A percentile compares a stretch with the other conserved stretches of the same genome.
Conservation (phyloP, 2,888 invertebrate genomes). For the Diplazon laetatorius region DNA sequence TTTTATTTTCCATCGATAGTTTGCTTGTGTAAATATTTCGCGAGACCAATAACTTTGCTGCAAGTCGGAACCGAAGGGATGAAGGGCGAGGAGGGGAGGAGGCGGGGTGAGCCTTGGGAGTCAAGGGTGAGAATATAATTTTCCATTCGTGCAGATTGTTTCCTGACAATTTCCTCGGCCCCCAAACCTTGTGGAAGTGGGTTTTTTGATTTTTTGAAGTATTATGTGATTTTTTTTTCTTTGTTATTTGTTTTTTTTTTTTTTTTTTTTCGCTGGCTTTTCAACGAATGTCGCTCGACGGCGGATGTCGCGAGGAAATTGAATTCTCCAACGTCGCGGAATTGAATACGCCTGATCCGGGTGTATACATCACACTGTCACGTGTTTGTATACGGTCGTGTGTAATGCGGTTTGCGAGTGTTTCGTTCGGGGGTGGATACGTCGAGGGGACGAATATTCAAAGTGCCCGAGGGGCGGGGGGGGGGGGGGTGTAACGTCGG, state of each 20-base stretch:
- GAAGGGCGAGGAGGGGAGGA: not conserved
- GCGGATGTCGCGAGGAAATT: conserved; percentile 52
- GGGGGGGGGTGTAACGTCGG: not conserved
- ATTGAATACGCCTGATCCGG: conserved; percentile 53
- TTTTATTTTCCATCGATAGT: too few species aligned
- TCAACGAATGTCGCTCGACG: conserved; percentile 12
- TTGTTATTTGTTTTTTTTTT: too few species aligned
- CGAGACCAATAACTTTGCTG: too few species aligned
- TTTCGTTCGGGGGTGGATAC: conserved; percentile 6
- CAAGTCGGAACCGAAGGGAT: not conserved
- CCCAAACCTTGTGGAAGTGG: not conserved
- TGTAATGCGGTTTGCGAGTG: not conserved
- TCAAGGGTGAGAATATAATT: not conserved
- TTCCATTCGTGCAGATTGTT: conserved; percentile 17
- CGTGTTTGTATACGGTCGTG: not conserved
- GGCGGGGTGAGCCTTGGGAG: not conserved
- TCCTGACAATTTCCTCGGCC: conserved; percentile 19
- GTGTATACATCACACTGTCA: conserved; percentile 11
- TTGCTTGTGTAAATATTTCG: too few species aligned
- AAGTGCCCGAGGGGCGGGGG: too few species aligned
- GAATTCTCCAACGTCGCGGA: conserved; percentile 51
- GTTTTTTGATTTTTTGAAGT: conserved; percentile 4
- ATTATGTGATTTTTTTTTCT: conserved; percentile 47
- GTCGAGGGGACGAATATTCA: conserved; percentile 24
- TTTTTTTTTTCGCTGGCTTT: too few species aligned